phyloP scores from a whole-genome alignment of 2,113 vertebrate genomes.

The Atractosteus spatula region DNA sequence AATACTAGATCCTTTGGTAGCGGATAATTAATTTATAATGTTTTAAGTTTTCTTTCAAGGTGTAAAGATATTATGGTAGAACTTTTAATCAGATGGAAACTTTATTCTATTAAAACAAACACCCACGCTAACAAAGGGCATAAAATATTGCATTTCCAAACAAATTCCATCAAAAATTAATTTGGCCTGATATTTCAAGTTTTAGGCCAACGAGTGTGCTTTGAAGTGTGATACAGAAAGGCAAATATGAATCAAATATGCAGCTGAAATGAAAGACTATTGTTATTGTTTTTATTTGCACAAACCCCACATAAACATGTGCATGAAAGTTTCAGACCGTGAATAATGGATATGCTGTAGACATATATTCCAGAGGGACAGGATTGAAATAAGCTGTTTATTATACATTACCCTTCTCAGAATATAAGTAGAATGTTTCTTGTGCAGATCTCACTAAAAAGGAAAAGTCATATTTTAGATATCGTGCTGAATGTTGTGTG shows the following conservation, averaged over 20 bases:
- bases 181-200: neutral
- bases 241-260: neutral
- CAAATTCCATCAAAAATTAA: too few relatives aligned
- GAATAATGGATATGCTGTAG: neutral
- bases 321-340: neutral
- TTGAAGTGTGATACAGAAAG: neutral
- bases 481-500: too few relatives aligned
- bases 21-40: too few relatives aligned
- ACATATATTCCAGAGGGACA: neutral
- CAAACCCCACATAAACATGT: neutral
- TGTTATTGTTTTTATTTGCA: neutral
- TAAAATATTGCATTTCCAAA: too few relatives aligned
- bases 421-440: neutral
- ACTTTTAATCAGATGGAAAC: too few relatives aligned
- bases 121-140: too few relatives aligned
- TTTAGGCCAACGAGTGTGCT: neutral
- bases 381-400: neutral
- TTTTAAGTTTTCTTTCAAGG: too few relatives aligned
- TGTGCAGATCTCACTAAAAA: neutral
- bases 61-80: too few relatives aligned
- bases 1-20: too few relatives aligned
- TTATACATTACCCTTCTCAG: neutral
- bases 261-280: neutral
- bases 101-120: too few relatives aligned
- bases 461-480: neutral